Evolutionary conservation across 2,113 vertebrate genomes (phyloP).

Genomic region (Brachypodius melanocephalos): DNA sequence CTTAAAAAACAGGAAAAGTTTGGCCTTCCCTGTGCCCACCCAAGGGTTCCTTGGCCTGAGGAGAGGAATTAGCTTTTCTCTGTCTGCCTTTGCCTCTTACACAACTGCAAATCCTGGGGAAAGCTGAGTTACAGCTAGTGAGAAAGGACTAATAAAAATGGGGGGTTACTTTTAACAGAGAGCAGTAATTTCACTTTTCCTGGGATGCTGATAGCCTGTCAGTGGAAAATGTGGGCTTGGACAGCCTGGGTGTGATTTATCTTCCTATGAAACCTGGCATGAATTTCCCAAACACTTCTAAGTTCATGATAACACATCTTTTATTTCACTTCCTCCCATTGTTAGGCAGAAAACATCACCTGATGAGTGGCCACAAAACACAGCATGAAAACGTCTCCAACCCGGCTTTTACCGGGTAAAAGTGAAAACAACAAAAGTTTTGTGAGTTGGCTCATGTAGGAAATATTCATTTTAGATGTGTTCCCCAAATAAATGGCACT

Average conservation of each 20-base stretch:
- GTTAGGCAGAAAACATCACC: slow-evolving; percentile 14
- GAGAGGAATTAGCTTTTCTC: neutral
- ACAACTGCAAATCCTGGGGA: neutral
- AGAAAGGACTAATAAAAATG: neutral
- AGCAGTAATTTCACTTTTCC: neutral
- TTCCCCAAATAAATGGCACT: neutral
- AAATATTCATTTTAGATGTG: neutral
- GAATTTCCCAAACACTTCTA: slow-evolving; percentile 33
- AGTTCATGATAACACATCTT: neutral
- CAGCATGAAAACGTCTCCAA: neutral
- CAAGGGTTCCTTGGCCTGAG: neutral
- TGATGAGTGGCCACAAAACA: neutral
- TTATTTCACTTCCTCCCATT: slow-evolving; percentile 55
- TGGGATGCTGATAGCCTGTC: neutral
- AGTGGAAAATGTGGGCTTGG: neutral
- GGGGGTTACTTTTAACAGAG: neutral
- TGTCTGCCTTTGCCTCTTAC: neutral
- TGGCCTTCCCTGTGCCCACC: neutral
- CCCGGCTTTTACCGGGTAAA: neutral
- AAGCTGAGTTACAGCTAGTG: neutral
- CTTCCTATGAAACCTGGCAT: neutral
- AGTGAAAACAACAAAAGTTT: neutral
- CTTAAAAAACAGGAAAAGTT: slow-evolving; percentile 4
- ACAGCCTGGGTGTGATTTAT: slow-evolving; percentile 2
- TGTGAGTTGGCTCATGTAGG: neutral